Base-by-base conservation (phyloP, 1,140 invertebrate species). In the Samia ricini region DNA sequence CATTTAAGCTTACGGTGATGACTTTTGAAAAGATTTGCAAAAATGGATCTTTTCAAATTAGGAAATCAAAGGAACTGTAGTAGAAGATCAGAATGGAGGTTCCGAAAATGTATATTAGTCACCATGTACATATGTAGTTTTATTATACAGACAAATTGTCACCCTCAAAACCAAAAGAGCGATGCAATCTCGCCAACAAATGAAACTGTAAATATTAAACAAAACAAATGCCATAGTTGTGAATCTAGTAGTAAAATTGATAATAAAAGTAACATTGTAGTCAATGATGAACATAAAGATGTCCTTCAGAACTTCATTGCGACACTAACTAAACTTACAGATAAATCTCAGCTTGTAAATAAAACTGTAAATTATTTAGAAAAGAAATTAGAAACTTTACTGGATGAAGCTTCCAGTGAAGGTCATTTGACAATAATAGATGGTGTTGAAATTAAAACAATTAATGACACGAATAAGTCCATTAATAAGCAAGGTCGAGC, bases 211-310 rank as follows among this genome's bases (percentile, higher is more conserved):
- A 80, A 76, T 77, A 77, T 64, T 77, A 81, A 75, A 52, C 64
- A 72, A 78, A 87, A 74, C 65, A 56, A 74, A 60, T 89, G 87
- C 84, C 85, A 88, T 89, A 88, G 67, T 60, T 87, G 83, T 85
- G 69, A 77, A 66, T 76, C 49, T 80, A 83, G 72, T 85, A 81
- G 61, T 79, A 76, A 63, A 61, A 63, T 68, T 70, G 68, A 73
- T 67, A 66, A 69, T 60, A 52, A 54, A 18, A 68, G 66, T 36
- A 60, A 66, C 56, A 26, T 18, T 23, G 29, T 63, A 63, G 36
- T 60, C 33, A 70, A 68, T 22, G 33, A 69, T 48, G 54, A 67
- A 65, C 42, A 68, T 21, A n/a, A 7, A 19, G n/a, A 62, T 67
- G 57, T 76, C 61, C 33, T 89, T 19, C 64, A 73, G 20, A 64